A percentile compares a stretch with the other conserved stretches of the same genome.
Evolutionary conservation across 2,113 vertebrate genomes (phyloP).

Genomic region (Chloropsis cyanopogon): DNA sequence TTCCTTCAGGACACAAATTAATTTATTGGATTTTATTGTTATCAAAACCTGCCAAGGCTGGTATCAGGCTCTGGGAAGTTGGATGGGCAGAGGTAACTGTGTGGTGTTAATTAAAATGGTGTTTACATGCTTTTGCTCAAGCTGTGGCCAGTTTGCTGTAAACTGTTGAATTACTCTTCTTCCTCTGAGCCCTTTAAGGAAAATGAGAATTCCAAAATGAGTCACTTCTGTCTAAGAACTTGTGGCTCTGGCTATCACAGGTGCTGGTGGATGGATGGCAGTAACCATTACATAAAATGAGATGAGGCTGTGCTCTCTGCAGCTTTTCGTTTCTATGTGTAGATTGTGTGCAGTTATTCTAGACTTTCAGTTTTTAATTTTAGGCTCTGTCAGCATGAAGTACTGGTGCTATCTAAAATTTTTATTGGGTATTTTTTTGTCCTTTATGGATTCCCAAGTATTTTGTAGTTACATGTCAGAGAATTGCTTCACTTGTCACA

Average conservation of each 20-base stretch:
- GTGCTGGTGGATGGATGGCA: not conserved
- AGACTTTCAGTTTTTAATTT: not conserved
- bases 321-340: not conserved
- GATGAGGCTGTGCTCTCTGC: not conserved
- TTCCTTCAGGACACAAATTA: conserved; percentile 57
- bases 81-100: not conserved
- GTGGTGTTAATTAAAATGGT: conserved; percentile 55
- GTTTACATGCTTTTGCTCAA: not conserved
- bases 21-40: conserved; percentile 61
- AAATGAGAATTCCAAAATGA: not conserved
- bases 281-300: not conserved
- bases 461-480: not conserved
- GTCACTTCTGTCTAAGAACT: not conserved
- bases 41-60: conserved; percentile 50
- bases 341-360: not conserved
- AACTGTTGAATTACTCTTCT: conserved; percentile 5
- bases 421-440: not conserved
- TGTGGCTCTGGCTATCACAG: not conserved
- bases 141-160: not conserved
- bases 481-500: not conserved
- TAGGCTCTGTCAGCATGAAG: not conserved
- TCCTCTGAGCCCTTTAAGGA: not conserved
- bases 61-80: not conserved
- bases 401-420: not conserved
- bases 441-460: not conserved